Evolutionary conservation across 1,140 invertebrate species (phyloP), one percentile per base, ranked within the genome.

Genomic region (Vanessa tameamea): DNA sequence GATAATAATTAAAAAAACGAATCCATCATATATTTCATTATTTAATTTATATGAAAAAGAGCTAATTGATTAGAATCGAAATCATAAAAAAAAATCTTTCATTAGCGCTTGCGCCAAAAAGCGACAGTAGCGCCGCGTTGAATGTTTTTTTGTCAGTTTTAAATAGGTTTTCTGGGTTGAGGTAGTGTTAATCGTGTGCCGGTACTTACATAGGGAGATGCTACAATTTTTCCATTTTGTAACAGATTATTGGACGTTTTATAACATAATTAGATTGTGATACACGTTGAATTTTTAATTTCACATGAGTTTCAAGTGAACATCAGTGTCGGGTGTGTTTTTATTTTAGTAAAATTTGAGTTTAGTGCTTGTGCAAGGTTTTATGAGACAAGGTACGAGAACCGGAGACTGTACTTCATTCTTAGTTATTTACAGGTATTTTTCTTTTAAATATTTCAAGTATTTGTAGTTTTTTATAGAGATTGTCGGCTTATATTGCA

Each of bases 291-390:
- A 67, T 74, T 69, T 77, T 73, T 84, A 67, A 72, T 79, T 80
- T 85, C 79, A 66, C 55, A 69, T 82, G 75, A 73, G 67, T 78
- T 73, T 43, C 65, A 64, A 78, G 87, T 89, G 82, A 82, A 87
- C 83, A 73, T 57, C 77, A 70, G 80, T 90, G 79, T 71, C 80
- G 72, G 31, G 76, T 84, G 86, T 86, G 77, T 81, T 88, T 20
- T 87, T 86, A 81, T 90, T 90, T 86, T 77, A 79, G 79, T 85
- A 81, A 64, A 84, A 81, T 84, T 88, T 86, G 70, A 83, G 87
- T 87, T 88, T 70, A 83, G 88, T 90, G 86, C 76, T 88, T 89
- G 87, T 89, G 85, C 82, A 89, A 87, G 87, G 84, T 85, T 89
- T 90, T 84, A 80, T 82, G 80, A 82, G 78, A 81, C 81, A 63